Base-by-base conservation (phyloP, 2,888 invertebrate species). In the Doris montereyensis region DNA sequence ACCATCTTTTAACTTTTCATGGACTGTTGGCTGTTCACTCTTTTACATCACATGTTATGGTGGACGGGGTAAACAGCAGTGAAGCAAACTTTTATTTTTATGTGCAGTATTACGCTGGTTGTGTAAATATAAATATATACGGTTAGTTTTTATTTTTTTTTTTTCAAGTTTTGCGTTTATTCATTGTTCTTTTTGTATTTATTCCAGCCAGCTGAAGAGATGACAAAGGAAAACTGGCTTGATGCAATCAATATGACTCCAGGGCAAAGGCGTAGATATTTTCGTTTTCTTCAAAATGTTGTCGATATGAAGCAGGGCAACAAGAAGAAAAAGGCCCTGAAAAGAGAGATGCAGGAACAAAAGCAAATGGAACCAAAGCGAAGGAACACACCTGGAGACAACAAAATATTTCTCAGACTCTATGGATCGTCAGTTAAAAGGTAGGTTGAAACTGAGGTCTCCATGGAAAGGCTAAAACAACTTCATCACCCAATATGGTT, bases 161-260 rank as follows among this genome's bases (percentile, higher is more conserved):
- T n/a, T n/a, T n/a, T n/a, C n/a, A n/a, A n/a, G n/a, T n/a, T n/a
- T n/a, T 57, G 13, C 13, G 17, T 57, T 57, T 57, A n/a, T 57
- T 0, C 13, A 1, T 1, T 17, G 57, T n/a, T n/a, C n/a, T n/a
- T n/a, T n/a, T n/a, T n/a, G n/a, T n/a, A n/a, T 28, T 32, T 76
- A 21, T 58, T 74, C 8, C 62, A 76, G 81, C 82, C 81, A 34
- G 81, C 85, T 2, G 81, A 84, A 62, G 60, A 76, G 34, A 81
- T 85, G 84, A 81, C 80, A 3, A 83, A 83, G 67, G 81, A 83
- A 24, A 74, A 82, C 24, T 85, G 85, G 85, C 68, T 84, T 52
- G 41, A 77, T 28, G 81, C 65, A 32, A 26, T 82, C 26, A 34
- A 77, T n/a, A 21, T 76, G 28, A 10, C 65, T 1, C 77, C 79